phyloP scores from a whole-genome alignment of 1,140 invertebrate genomes.

The Artemia franciscana region DNA sequence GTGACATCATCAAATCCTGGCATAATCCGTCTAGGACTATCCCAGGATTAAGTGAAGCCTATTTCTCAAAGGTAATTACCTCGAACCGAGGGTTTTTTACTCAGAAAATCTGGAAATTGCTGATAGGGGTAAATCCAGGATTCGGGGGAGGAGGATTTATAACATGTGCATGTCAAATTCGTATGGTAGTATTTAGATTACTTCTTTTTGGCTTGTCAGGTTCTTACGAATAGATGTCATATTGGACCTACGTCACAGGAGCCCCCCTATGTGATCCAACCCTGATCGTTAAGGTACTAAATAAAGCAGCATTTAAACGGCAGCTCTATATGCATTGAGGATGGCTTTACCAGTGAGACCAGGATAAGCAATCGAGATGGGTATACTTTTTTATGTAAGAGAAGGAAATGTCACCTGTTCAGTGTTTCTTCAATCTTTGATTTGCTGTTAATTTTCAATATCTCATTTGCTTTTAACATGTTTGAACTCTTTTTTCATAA shows the following conservation, averaged over 20 bases:
- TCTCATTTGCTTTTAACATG: too few species aligned
- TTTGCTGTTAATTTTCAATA: too few species aligned
- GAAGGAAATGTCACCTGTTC: too few species aligned
- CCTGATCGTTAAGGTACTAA: too few species aligned
- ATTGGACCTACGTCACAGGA: not conserved
- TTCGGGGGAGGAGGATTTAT: not conserved
- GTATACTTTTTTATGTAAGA: too few species aligned
- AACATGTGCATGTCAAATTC: not conserved
- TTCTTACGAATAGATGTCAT: not conserved
- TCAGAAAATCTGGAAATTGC: not conserved
- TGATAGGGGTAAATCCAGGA: not conserved
- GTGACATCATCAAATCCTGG: slow-evolving; percentile 34
- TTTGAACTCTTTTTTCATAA: too few species aligned
- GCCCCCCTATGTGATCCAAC: too few species aligned
- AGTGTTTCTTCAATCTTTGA: too few species aligned
- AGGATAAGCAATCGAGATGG: too few species aligned
- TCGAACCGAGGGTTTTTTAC: not conserved
- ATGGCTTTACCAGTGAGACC: too few species aligned
- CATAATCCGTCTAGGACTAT: slow-evolving; percentile 17
- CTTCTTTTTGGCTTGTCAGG: not conserved
- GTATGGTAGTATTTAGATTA: not conserved
- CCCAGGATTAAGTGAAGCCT: not conserved
- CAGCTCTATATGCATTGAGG: too few species aligned
- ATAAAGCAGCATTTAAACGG: too few species aligned
- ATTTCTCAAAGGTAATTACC: not conserved